Evolutionary conservation across 1,140 invertebrate genomes (phyloP), one percentile per base, ranked within the genome.

Genomic region (Cataglyphis hispanica): DNA sequence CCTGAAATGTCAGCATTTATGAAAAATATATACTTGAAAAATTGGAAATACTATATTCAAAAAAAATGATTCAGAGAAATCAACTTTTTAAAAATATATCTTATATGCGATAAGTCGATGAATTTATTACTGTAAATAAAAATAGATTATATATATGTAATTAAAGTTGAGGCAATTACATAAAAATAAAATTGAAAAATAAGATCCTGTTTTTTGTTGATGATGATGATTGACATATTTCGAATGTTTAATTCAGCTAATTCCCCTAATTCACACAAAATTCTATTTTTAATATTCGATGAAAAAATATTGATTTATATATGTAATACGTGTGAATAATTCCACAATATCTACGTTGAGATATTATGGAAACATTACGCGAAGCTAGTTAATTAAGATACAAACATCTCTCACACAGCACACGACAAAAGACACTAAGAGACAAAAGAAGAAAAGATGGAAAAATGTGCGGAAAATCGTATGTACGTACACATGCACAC

Each of bases 401-500:
- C 53, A 27, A 74, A 69, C 67, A 43, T 43, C 53, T 25, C 37
- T 72, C 22, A 50, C 43, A 46, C 43, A 56, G 37, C 34, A 40
- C 50, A 56, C n/a, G 22, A 22, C n/a, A n/a, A n/a, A n/a, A n/a
- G n/a, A n/a, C 34, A 64, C 6, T 4, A 46, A 46, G 25, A 37
- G 34, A 34, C 40, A 56, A 50, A 34, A 67, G 50, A 53, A 27
- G 16, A 13, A 60, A 25, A 34, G 40, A 66, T 22, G 27, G 37
- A 37, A 70, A 80, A 80, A 61, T 13, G 1, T 31, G 37, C 22
- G 11, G 19, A 50, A 63, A 85, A 87, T 87, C 88, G 77, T 80
- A 83, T 69, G 81, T 43, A 46, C n/a, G 53, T 43, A 46, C n/a
- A 67, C 34, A 40, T 58, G 72, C 13, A 75, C 53, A 63, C 8